These are phyloP conservation scores for Emydura subglobosa DNA, from an alignment of 2,113 vertebrate genomes.

Conservation along the genomic window DNA sequence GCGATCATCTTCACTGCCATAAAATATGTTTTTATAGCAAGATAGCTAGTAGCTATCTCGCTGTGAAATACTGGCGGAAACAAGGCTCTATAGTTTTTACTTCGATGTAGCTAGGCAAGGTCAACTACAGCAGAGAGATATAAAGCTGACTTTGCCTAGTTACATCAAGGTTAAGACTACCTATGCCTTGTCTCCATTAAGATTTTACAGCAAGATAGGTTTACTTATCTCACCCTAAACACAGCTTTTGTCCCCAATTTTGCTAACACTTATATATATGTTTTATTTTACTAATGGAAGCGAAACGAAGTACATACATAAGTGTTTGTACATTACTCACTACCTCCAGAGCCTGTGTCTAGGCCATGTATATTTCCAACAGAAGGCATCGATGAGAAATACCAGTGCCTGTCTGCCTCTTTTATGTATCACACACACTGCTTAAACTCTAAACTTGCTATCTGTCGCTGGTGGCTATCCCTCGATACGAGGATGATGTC, in stretches of 20 bases:
- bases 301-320: not conserved
- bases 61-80: not conserved
- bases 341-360: not conserved
- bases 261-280: accelerated
- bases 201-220: not conserved
- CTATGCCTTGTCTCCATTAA: not conserved
- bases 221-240: not conserved
- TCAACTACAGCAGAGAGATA: not conserved
- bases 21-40: not conserved
- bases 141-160: not conserved
- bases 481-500: not conserved
- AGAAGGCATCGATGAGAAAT: not conserved
- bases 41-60: not conserved
- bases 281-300: accelerated
- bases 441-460: not conserved
- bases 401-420: not conserved
- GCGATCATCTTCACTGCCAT: not conserved
- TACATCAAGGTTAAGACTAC: not conserved
- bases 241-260: accelerated
- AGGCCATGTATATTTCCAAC: not conserved
- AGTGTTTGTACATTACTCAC: not conserved
- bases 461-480: not conserved
- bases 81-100: not conserved
- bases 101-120: not conserved
- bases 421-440: not conserved